Conservation (phyloP, 1,140 invertebrate species). For the Leptinotarsa undecemlineata region DNA sequence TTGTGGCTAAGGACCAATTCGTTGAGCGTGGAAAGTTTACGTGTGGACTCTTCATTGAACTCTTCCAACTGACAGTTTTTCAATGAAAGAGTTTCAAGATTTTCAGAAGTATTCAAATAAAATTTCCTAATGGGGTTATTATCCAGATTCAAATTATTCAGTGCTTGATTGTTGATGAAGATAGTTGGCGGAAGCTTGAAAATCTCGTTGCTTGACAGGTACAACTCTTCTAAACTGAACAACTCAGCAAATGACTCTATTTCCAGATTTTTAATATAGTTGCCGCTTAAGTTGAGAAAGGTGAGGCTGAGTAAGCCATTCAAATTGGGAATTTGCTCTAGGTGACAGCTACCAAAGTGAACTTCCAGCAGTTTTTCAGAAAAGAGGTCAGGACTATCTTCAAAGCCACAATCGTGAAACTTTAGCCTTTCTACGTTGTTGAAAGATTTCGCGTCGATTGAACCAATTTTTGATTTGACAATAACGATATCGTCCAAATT, state of each 20-base stretch:
- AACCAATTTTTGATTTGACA: conserved; percentile 36
- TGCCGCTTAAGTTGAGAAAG: conserved; percentile 46
- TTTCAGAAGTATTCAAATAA: conserved; percentile 35
- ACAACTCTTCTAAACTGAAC: conserved; percentile 43
- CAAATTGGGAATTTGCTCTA: conserved; percentile 43
- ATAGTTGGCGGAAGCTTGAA: conserved; percentile 38
- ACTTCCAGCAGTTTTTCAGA: conserved; percentile 46
- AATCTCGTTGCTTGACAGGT: conserved; percentile 50
- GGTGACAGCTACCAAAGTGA: conserved; percentile 44
- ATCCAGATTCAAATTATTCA: conserved; percentile 44
- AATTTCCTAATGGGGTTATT: conserved; percentile 48
- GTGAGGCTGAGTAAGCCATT: conserved; percentile 39
- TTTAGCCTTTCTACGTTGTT: conserved; percentile 36
- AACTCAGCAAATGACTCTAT: conserved; percentile 43
- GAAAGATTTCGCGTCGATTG: conserved; percentile 42
- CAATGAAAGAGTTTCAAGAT: conserved; percentile 47
- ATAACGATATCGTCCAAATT: conserved; percentile 39
- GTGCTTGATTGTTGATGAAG: conserved; percentile 43
- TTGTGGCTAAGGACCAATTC: conserved; percentile 51
- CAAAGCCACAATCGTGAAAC: conserved; percentile 39
- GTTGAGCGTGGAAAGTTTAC: conserved; percentile 38
- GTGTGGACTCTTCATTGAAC: conserved; percentile 40
- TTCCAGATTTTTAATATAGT: conserved; percentile 45
- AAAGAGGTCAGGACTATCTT: conserved; percentile 38
- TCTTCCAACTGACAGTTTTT: conserved; percentile 43